These are phyloP conservation scores for Hymenochirus boettgeri DNA, from an alignment of 2,113 vertebrate genomes.

Conservation along the genomic window DNA sequence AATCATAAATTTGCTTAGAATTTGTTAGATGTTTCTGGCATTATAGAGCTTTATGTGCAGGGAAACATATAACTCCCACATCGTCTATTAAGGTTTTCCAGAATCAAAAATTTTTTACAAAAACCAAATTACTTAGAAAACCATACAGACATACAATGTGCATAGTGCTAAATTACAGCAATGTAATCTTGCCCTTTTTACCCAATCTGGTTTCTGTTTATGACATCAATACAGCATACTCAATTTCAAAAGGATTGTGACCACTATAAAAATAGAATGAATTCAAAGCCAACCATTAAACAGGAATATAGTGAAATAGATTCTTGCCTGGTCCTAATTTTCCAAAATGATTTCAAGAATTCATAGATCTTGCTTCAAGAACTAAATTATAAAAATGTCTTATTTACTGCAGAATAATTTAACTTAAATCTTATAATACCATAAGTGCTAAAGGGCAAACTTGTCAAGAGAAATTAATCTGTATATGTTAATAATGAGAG, in stretches of 20 bases:
- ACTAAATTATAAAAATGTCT: conserved; percentile 30
- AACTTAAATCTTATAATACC: conserved; percentile 1
- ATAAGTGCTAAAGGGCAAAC: background rate
- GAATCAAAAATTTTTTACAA: no score
- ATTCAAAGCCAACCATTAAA: conserved; percentile 12
- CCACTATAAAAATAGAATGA: conserved; percentile 18
- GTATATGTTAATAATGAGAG: no score
- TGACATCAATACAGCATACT: conserved; percentile 10
- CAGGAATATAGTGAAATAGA: conserved; percentile 27
- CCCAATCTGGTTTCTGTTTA: conserved; percentile 20
- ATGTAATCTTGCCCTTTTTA: background rate
- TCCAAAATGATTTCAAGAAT: conserved; percentile 31
- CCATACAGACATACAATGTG: background rate
- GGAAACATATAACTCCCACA: no score
- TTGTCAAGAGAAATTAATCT: no score
- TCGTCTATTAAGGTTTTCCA: no score
- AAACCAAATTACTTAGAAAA: no score
- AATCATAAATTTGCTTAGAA: no score
- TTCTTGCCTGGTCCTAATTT: conserved; percentile 32
- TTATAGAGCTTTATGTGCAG: no score
- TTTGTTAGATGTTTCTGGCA: no score
- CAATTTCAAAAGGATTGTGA: conserved; percentile 18
- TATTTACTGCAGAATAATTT: conserved; percentile 2
- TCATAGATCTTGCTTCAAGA: conserved; percentile 36
- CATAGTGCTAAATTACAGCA: background rate